Conservation (phyloP, 2,888 invertebrate genomes). For the Drosophila lutescens region DNA sequence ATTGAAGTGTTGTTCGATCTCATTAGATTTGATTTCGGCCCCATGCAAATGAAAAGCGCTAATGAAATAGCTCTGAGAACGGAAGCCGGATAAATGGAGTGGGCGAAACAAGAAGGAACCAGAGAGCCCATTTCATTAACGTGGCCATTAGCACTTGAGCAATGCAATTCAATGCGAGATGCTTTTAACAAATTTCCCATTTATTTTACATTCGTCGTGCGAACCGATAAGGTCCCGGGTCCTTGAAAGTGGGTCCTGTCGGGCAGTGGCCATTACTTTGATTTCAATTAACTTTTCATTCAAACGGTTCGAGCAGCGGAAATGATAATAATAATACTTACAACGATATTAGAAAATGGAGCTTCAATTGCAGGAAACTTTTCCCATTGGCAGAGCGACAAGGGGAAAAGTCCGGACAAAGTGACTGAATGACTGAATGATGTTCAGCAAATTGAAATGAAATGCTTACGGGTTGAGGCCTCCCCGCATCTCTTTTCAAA, state of each 20-base stretch:
- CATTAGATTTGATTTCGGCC: slow-evolving; percentile 24
- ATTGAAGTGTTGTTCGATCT: slow-evolving; percentile 27
- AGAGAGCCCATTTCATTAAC: slow-evolving; percentile 70
- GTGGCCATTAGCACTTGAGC: slow-evolving; percentile 71
- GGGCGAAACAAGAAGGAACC: slow-evolving; percentile 24
- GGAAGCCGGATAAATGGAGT: slow-evolving; percentile 7
- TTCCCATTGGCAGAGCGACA: slow-evolving; percentile 8
- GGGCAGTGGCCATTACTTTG: slow-evolving; percentile 71
- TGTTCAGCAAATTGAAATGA: slow-evolving; percentile 63
- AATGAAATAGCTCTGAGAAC: slow-evolving; percentile 48
- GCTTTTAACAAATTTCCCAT: slow-evolving; percentile 72
- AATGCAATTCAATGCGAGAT: slow-evolving; percentile 62
- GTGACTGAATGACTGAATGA: slow-evolving; percentile 37
- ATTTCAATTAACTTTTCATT: slow-evolving; percentile 80
- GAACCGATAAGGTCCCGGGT: slow-evolving; percentile 63
- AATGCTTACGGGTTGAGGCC: slow-evolving; percentile 46
- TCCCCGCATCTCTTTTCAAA: slow-evolving; percentile 10
- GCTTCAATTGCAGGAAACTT: slow-evolving; percentile 44
- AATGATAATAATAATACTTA: slow-evolving; percentile 72
- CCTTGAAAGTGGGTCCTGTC: slow-evolving; percentile 35
- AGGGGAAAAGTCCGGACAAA: slow-evolving; percentile 27
- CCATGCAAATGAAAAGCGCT: slow-evolving; percentile 58
- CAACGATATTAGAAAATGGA: slow-evolving; percentile 64
- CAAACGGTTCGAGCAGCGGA: slow-evolving; percentile 52
- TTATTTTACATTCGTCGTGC: slow-evolving; percentile 74